Conservation (phyloP, 2,888 invertebrate species). For the Boloria selene region DNA sequence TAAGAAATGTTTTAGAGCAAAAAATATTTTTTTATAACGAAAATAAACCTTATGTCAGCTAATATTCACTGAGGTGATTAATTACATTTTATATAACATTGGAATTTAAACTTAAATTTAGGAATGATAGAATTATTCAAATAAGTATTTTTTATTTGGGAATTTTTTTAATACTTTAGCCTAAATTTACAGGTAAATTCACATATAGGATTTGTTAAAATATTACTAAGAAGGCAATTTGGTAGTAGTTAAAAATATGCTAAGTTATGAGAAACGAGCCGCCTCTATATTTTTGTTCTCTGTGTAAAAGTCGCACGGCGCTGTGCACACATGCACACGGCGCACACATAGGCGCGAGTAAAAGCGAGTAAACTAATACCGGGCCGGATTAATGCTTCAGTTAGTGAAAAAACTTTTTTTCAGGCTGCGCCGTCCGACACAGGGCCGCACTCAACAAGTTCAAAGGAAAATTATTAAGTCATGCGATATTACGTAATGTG, state of each 20-base stretch:
- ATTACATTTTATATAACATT: background rate
- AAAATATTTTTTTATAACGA: background rate
- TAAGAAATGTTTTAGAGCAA: conserved; percentile 33
- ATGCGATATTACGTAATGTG: conserved; percentile 39
- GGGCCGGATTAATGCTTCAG: conserved; percentile 82
- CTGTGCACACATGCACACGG: conserved; percentile 62
- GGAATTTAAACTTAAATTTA: background rate
- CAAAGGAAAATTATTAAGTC: conserved; percentile 43
- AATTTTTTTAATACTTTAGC: no score
- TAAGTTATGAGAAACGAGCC: conserved; percentile 42
- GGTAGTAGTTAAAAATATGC: conserved; percentile 39
- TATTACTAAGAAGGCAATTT: conserved; percentile 46
- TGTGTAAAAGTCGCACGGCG: conserved; percentile 76
- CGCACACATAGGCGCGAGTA: conserved; percentile 67
- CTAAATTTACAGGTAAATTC: background rate
- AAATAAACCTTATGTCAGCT: background rate
- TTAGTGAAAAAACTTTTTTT: conserved; percentile 83
- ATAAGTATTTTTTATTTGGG: no score
- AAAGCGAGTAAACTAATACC: conserved; percentile 82
- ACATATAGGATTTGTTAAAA: conserved; percentile 24
- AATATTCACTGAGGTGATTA: background rate
- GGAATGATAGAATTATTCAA: background rate
- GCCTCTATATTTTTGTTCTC: conserved; percentile 62
- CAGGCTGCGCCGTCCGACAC: conserved; percentile 78
- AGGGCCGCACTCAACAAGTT: conserved; percentile 62